A percentile compares a stretch with the other conserved stretches of the same genome.
Evolutionary conservation across 2,797 vertebrate genomes (phyloP).

Genomic region (Halcyon leucocephala): DNA sequence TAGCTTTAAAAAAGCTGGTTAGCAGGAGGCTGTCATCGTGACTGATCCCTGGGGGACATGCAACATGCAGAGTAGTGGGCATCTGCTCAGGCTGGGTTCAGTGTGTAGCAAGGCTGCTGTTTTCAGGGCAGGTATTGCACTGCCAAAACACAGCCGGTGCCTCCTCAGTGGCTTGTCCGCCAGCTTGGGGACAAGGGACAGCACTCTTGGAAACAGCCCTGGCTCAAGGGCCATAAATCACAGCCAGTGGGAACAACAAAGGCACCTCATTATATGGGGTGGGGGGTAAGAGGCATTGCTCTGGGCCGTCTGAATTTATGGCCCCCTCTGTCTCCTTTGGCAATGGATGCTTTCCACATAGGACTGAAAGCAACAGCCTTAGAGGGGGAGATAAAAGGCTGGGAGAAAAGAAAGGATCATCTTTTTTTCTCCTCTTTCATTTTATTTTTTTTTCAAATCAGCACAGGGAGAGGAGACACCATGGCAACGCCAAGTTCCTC

Average conservation of each 20-base stretch:
- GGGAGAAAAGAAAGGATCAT: conserved; percentile 61
- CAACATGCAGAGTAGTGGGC: neutral
- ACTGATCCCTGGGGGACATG: neutral
- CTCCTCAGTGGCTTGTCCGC: neutral
- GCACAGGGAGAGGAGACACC: conserved; percentile 28
- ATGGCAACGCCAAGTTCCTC: conserved; percentile 58
- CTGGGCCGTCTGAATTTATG: conserved; percentile 25
- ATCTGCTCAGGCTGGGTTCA: neutral
- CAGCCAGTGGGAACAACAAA: conserved; percentile 38
- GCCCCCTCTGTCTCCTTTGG: conserved; percentile 57
- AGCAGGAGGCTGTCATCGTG: neutral
- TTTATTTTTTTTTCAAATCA: neutral
- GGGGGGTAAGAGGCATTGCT: neutral
- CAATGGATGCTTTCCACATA: conserved; percentile 20
- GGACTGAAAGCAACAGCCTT: conserved; percentile 41
- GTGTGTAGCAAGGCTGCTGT: accelerated
- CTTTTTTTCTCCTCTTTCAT: neutral
- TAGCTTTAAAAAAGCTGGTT: neutral
- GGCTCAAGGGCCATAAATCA: neutral
- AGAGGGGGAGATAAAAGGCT: conserved; percentile 57
- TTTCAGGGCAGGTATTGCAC: neutral
- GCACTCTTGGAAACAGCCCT: neutral
- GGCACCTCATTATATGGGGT: neutral
- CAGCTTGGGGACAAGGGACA: neutral
- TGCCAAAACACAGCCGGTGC: neutral